Evolutionary conservation across 2,113 vertebrate species (phyloP).

Genomic region (Lichenostomus cassidix): DNA sequence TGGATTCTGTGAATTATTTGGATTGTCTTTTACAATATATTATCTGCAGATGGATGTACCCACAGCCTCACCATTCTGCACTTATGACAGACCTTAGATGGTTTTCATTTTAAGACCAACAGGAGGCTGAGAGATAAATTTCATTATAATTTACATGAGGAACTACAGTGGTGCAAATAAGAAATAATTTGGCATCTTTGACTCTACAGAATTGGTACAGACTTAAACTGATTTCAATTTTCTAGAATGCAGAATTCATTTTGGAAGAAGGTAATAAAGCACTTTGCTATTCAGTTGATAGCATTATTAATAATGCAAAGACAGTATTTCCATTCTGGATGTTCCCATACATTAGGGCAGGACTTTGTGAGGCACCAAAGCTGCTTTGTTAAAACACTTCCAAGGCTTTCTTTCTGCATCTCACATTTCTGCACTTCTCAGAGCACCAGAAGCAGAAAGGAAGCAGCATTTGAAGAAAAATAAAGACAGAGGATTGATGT

Average conservation of each 20-base stretch:
- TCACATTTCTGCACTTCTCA: neutral
- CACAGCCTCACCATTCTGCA: neutral
- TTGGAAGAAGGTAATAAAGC: neutral
- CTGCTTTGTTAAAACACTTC: slow-evolving; percentile 20
- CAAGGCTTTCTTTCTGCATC: neutral
- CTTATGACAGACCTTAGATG: neutral
- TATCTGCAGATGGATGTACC: neutral
- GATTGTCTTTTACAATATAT: neutral
- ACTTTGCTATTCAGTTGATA: neutral
- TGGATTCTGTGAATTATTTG: neutral
- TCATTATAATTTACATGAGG: neutral
- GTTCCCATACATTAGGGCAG: neutral
- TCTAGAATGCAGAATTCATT: neutral
- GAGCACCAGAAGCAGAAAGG: neutral
- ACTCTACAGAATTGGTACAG: neutral
- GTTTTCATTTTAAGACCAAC: neutral
- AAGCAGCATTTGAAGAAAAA: slow-evolving; percentile 30
- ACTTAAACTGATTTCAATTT: neutral
- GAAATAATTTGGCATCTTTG: neutral
- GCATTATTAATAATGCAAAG: neutral
- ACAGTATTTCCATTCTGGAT: neutral
- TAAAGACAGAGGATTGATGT: slow-evolving; percentile 16
- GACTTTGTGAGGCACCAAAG: neutral
- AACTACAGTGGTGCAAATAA: neutral
- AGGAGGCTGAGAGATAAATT: neutral